These are phyloP conservation scores for Lepidocyrtinus sp. DNA, from an alignment of 2,888 invertebrate species.

Conservation along the genomic window DNA sequence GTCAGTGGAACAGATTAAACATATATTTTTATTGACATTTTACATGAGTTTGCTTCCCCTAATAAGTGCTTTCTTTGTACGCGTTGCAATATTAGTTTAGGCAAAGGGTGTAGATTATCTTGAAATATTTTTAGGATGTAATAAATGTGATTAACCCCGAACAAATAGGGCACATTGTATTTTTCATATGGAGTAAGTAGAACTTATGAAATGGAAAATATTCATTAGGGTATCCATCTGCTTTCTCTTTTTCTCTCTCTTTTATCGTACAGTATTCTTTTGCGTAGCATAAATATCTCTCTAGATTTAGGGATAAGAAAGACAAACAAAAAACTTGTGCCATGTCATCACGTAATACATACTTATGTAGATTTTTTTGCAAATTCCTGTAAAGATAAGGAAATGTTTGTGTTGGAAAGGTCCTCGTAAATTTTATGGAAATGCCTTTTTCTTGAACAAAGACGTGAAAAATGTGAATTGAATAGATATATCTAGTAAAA, in stretches of 20 bases:
- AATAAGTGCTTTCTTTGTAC: background rate
- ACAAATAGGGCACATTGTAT: too few relatives aligned
- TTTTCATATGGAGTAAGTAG: too few relatives aligned
- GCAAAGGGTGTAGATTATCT: too few relatives aligned
- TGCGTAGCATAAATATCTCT: conserved; percentile 13
- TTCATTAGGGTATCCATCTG: background rate
- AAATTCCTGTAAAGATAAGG: background rate
- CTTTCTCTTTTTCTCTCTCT: background rate
- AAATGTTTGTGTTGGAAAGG: background rate
- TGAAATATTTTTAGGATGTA: too few relatives aligned
- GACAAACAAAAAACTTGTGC: conserved; percentile 31
- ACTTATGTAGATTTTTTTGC: conserved; percentile 6
- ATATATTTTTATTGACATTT: conserved; percentile 48
- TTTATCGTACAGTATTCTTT: conserved; percentile 41
- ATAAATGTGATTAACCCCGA: too few relatives aligned
- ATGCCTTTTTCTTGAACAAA: conserved; percentile 14
- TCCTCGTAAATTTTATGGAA: conserved; percentile 15
- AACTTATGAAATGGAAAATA: too few relatives aligned
- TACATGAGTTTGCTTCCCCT: conserved; percentile 28
- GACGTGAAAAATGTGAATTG: too few relatives aligned
- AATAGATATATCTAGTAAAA: too few relatives aligned
- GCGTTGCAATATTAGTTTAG: too few relatives aligned
- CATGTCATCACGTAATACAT: conserved; percentile 18
- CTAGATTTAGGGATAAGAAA: too few relatives aligned
- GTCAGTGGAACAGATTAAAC: background rate